phyloP scores from a whole-genome alignment of 2,113 vertebrate genomes.

The Proteles cristata region DNA sequence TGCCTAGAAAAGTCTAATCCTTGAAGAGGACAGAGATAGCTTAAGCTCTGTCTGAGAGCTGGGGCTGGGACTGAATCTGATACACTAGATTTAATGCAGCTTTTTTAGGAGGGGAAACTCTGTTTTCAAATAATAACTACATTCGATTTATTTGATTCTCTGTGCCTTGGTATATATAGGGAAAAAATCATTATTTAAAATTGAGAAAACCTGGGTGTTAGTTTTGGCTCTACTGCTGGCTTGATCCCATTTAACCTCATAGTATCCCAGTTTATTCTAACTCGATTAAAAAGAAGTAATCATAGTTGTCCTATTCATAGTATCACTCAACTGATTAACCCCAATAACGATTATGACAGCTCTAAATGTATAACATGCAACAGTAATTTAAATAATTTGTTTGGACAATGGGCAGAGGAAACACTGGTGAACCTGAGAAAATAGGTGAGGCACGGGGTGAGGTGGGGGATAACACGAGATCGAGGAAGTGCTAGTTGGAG shows the following conservation, averaged over 20 bases:
- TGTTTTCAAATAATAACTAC: neutral
- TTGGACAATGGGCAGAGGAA: conserved; percentile 32
- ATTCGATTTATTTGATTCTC: neutral
- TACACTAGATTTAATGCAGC: neutral
- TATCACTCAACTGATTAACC: conserved; percentile 65
- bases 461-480: neutral
- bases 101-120: neutral
- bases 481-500: neutral
- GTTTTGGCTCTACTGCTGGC: neutral
- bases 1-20: neutral
- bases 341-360: conserved; percentile 60
- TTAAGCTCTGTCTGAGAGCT: neutral
- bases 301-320: conserved; percentile 20
- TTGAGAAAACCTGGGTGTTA: neutral
- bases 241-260: conserved; percentile 5
- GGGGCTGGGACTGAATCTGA: neutral
- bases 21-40: neutral
- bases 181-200: neutral
- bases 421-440: conserved; percentile 34
- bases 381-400: conserved; percentile 62
- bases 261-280: neutral
- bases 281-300: conserved; percentile 43
- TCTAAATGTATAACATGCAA: conserved; percentile 54
- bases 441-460: neutral
- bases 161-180: neutral